Percentiles rank a stretch among this genome's conserved stretches.
Evolutionary conservation across 2,888 invertebrate species (phyloP).

Genomic region (Drosophila meridionalis): DNA sequence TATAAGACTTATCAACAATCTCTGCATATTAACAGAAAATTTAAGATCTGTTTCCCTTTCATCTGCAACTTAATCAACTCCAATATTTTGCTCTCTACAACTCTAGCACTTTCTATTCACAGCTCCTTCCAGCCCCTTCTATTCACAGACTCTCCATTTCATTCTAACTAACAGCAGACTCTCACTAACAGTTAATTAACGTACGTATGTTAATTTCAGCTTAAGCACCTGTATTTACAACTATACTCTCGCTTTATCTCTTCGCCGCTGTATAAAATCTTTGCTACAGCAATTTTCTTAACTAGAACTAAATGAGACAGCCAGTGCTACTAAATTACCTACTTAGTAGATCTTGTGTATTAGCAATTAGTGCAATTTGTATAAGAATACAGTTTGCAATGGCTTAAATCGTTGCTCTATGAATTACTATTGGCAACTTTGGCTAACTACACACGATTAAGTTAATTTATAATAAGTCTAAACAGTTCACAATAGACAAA

Average conservation of each 20-base stretch:
- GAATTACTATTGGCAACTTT: constrained; percentile 1
- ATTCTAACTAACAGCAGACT: neutral
- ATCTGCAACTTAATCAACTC: neutral
- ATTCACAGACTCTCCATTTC: neutral
- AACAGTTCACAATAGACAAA: constrained; percentile 19
- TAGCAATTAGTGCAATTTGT: constrained; percentile 2
- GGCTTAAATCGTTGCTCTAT: constrained; percentile 1
- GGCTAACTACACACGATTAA: constrained; percentile 7
- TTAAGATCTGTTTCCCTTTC: no score
- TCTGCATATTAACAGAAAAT: neutral
- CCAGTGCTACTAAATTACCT: neutral
- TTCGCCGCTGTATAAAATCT: neutral
- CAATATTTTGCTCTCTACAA: neutral
- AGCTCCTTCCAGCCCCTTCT: neutral
- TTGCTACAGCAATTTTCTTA: neutral
- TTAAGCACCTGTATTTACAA: neutral
- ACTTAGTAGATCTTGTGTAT: constrained; percentile 4
- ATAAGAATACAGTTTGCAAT: neutral
- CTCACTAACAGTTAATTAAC: neutral
- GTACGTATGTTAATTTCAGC: neutral
- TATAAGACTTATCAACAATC: neutral
- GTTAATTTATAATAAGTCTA: constrained; percentile 12
- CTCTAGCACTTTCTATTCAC: no score
- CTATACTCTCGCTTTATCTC: constrained; percentile 1
- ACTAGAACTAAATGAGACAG: neutral